Evolutionary conservation across 2,797 vertebrate genomes (phyloP), one percentile per base, ranked within the genome.

Genomic region (Hemitrygon akajei): DNA sequence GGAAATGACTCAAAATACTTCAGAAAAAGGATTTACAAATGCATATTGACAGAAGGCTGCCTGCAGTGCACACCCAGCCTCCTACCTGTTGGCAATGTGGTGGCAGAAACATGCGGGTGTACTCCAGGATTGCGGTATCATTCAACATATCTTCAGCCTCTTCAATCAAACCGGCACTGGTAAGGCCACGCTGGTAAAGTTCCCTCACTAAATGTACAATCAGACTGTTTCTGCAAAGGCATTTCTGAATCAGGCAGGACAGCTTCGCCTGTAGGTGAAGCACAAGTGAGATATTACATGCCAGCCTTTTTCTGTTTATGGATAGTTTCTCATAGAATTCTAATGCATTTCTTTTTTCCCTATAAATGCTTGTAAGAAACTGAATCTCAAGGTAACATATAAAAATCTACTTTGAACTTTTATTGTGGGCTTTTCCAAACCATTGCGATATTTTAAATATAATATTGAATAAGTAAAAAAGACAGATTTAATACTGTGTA

Each of bases 241-340:
- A 98, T 95, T 98, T 98, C 60, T 30, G 94, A 93, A 97, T 96
- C 95, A 98, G 96, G 58, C 96, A 98, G 16, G 97, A 97, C 95
- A 98, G 95, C 94, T 97, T 97, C 94, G 97, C 98, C 98, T 98
- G 81, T 20, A 6, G 6, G 0, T 94, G 7, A 25, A 84, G 14
- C 47, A 86, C 27, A 93, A 76, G 76, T 6, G 27, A 76, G 25
- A 93, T 16, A 22, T 93, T 93, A 18, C 47, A 40, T 71, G 47
- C 47, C 47, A 47, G 47, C 47, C 47, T 47, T 47, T 47, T 2
- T 47, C 47, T 47, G 47, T 1, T 47, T 47, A 47, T 47, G 47
- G 2, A 47, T 47, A 47, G 47, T 47, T 47, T 47, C 47, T 47
- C 47, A 47, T 1, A 47, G 47, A 47, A 47, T 47, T 47, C 47